A percentile compares a stretch with the other conserved stretches of the same genome.
These are phyloP conservation scores for Phenacoccus solenopsis DNA, from an alignment of 1,140 invertebrate genomes.

Conservation along the genomic window DNA sequence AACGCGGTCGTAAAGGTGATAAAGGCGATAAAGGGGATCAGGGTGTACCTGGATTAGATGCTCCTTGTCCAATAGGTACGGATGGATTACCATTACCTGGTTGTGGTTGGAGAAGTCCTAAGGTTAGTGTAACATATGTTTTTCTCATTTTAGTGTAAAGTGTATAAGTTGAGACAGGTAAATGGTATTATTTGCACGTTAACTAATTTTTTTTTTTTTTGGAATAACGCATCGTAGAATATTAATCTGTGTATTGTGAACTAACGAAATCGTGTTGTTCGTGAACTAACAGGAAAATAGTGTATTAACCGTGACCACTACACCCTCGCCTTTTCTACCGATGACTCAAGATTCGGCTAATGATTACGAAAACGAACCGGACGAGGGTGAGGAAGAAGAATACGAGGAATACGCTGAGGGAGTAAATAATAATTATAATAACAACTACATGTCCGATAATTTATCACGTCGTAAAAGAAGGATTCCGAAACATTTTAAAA, in stretches of 20 bases:
- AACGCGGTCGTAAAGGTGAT: slow-evolving; percentile 79
- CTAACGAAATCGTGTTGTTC: background rate
- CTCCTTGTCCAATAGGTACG: slow-evolving; percentile 85
- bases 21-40: slow-evolving; percentile 86
- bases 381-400: background rate
- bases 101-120: slow-evolving; percentile 82
- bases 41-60: slow-evolving; percentile 90
- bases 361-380: slow-evolving; percentile 8
- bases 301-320: background rate
- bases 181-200: background rate
- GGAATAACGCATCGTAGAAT: background rate
- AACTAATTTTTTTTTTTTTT: background rate
- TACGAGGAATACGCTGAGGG: background rate
- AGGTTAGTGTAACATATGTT: slow-evolving; percentile 44
- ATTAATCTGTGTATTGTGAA: background rate
- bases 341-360: background rate
- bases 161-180: background rate
- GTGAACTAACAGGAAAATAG: background rate
- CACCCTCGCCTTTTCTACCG: background rate
- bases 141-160: background rate
- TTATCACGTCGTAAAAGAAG: background rate
- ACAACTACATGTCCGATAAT: background rate
- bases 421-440: slow-evolving; percentile 2
- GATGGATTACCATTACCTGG: slow-evolving; percentile 88
- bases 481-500: background rate